phyloP scores from a whole-genome alignment of 2,797 vertebrate species.

The Cirrhinus mrigala region DNA sequence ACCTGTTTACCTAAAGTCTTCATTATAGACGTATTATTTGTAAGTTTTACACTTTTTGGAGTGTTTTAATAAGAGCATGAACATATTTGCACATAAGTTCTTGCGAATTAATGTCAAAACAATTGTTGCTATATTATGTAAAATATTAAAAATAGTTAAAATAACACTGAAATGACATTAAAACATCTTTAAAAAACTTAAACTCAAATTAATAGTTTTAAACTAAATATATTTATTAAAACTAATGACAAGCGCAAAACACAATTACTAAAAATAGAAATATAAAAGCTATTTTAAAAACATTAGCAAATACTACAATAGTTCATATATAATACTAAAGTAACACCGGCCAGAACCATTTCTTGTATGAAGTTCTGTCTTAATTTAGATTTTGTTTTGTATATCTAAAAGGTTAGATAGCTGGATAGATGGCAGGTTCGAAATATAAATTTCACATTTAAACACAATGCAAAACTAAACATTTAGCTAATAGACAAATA shows the following conservation, averaged over 20 bases:
- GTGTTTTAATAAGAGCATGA: background rate
- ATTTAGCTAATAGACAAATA: background rate
- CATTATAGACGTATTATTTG: background rate
- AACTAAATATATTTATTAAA: background rate
- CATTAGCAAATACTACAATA: background rate
- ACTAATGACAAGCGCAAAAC: background rate
- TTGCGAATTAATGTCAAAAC: background rate
- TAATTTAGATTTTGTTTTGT: background rate
- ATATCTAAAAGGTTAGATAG: background rate
- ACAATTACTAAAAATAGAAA: background rate
- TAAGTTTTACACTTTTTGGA: background rate
- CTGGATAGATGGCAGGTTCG: background rate
- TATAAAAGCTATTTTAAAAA: background rate
- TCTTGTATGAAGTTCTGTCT: background rate
- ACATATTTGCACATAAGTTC: background rate
- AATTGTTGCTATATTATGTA: background rate
- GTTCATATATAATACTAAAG: background rate
- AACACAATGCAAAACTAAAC: background rate
- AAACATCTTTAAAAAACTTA: background rate
- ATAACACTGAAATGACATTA: background rate
- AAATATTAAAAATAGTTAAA: background rate
- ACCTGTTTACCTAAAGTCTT: background rate
- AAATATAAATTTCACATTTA: background rate
- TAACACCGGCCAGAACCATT: background rate
- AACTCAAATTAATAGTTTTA: background rate